Evolutionary conservation across 2,797 vertebrate genomes (phyloP), one percentile per base, ranked within the genome.

Genomic region (Sylvia borin): DNA sequence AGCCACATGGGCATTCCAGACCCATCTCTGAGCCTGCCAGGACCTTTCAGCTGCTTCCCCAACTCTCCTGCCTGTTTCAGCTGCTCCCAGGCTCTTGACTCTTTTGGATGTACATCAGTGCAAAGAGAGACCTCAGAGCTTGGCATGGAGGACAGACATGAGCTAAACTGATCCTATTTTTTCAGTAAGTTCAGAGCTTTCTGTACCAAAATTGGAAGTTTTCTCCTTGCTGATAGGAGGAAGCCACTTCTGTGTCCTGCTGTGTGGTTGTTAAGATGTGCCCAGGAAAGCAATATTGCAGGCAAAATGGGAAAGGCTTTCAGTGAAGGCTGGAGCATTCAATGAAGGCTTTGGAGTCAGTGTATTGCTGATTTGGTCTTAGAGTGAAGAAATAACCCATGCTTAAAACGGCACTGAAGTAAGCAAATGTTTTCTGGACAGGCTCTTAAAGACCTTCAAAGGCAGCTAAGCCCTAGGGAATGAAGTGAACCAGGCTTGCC

Each of bases 401-500:
- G 38, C 64, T 71, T 86, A 79, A 93, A 73, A 29, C 0, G 0
- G 19, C 45, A 32, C 45, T 90, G 58, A 85, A 92, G 57, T 66
- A 76, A 92, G 55, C 42, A 50, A 60, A 20, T 40, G 34, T 55
- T 76, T 94, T 92, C 74, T 82, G 80, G 71, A 64, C 55, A 73
- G 60, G 60, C 47, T 75, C 62, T 70, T 90, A 62, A 90, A 80
- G 77, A 84, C 55, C 34, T 74, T 82, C 68, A 67, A 66, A 92
- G 57, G 57, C 43, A 74, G 29, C 22, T 70, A 48, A 94, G n/a
- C 51, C 29, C 25, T 78, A 45, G 64, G 55, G 21, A 88, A 61
- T 47, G 42, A 64, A 74, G 34, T 71, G 34, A 74, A 50, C 38
- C 31, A 42, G 85, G 20, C 68, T 85, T 76, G 22, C 55, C 55